Evolutionary conservation across 30 jellyfish, hydroid and myxozoan genomes (phyloP).

Genomic region (Rhopilema esculentum): DNA sequence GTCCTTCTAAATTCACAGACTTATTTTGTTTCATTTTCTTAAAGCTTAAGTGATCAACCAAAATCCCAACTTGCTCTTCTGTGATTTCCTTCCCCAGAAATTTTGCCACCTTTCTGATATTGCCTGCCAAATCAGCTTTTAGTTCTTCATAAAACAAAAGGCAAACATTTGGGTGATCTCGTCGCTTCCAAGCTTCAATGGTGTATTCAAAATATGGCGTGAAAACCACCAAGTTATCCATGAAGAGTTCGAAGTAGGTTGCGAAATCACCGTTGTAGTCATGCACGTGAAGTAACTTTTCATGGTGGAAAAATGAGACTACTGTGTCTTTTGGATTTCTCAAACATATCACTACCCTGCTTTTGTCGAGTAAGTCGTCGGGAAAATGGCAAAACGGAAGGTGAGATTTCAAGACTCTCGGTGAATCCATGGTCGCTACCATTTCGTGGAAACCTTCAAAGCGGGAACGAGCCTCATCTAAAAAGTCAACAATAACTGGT

Average conservation of each 20-base stretch:
- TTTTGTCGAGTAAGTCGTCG: too few species aligned
- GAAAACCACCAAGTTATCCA: not conserved
- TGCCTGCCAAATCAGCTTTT: too few species aligned
- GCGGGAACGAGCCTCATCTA: not conserved
- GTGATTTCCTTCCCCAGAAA: too few species aligned
- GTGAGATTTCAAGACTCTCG: conserved; percentile 5
- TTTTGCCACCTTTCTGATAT: too few species aligned
- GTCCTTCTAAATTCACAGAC: too few species aligned
- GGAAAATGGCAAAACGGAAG: conserved; percentile 11
- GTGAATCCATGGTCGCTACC: not conserved
- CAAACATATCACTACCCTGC: conserved; percentile 17
- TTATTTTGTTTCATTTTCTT: too few species aligned
- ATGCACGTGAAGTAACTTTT: not conserved
- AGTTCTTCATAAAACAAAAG: too few species aligned
- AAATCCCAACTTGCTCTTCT: too few species aligned
- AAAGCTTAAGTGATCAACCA: too few species aligned
- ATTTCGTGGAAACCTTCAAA: not conserved
- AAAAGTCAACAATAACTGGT: conserved; percentile 3
- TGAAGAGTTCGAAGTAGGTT: conserved; percentile 4
- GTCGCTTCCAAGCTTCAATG: too few species aligned
- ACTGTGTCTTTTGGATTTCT: conserved; percentile 39
- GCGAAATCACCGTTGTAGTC: conserved; percentile 24
- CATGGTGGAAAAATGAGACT: conserved; percentile 28
- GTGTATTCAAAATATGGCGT: conserved; percentile 20
- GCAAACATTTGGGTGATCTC: too few species aligned